A percentile compares a stretch with the other conserved stretches of the same genome.
Conservation (phyloP, 2,113 vertebrate genomes). For the Acanthochromis polyacanthus region DNA sequence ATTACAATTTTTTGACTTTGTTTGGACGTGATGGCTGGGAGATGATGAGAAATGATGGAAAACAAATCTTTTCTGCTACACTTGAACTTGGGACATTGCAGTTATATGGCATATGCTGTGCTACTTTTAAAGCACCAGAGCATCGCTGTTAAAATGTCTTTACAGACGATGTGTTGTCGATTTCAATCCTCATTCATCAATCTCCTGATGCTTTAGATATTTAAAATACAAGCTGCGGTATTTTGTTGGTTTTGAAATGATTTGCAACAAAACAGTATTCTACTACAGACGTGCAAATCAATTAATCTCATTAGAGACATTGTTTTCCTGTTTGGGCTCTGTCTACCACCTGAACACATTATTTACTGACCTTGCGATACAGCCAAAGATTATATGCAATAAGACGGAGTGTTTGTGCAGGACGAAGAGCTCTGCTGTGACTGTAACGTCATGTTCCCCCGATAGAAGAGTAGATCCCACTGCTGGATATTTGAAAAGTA, state of each 20-base stretch:
- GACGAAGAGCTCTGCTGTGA: conserved; percentile 20
- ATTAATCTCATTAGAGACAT: conserved; percentile 15
- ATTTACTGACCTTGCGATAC: conserved; percentile 36
- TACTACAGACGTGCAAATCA: not conserved
- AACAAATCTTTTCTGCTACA: not conserved
- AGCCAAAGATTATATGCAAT: conserved; percentile 5
- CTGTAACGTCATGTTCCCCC: conserved; percentile 6
- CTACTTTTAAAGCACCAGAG: too few relatives aligned
- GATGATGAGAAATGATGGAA: conserved; percentile 29
- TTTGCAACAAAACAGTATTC: not conserved
- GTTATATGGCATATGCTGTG: not conserved
- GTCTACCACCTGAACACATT: not conserved
- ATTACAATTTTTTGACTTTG: not conserved
- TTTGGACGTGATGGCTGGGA: not conserved
- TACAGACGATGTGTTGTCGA: too few relatives aligned
- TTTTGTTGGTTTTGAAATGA: not conserved
- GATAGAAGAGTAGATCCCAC: not conserved
- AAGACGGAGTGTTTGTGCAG: not conserved
- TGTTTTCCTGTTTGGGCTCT: not conserved
- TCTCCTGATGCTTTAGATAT: too few relatives aligned
- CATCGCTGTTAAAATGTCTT: too few relatives aligned
- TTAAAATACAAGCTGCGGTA: too few relatives aligned
- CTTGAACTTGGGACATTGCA: not conserved
- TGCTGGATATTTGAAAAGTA: conserved; percentile 29
- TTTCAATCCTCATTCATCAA: too few relatives aligned